Evolutionary conservation across 2,797 vertebrate genomes (phyloP), one percentile per base, ranked within the genome.

Genomic region (Sebastes diploproa): DNA sequence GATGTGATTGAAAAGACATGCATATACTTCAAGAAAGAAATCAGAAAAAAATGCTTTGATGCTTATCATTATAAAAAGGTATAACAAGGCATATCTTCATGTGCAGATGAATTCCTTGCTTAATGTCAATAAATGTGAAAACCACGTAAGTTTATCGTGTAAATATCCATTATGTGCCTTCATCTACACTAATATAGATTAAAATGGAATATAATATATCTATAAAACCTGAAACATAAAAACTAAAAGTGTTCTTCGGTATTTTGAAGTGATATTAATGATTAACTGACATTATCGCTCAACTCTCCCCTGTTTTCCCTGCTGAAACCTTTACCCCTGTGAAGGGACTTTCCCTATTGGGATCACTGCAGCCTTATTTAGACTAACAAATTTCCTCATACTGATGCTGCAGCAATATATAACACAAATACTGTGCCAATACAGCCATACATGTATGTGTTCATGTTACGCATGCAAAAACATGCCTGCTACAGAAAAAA

Each of bases 251-350:
- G 0, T 12, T 73, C 67, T 56, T 78, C 36, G 27, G 46, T 46
- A 8, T 36, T 32, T 62, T 73, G 7, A 32, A 58, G 13, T 9
- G 13, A 77, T 77, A 88, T 93, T 52, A 94, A 92, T 87, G 34
- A 92, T 92, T 93, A 90, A 91, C 84, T 5, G 14, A 27, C 6
- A 30, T 32, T 14, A 67, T 46, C 14, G 46, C 6, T 34, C 2
- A 66, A 59, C 52, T 14, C 32, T 46, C 50, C 20, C 50, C 3
- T 74, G 18, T 64, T 75, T 74, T 82, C 4, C 50, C 59, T 34
- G 8, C 12, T 50, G 67, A 84, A 74, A 59, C 54, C 7, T 71
- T 76, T 14, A 25, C n/a, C 34, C 58, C 46, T 72, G 65, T 20
- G 50, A 85, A 75, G 70, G 78, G 78, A 72, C 60, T 10, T 74